phyloP scores from a whole-genome alignment of 2,888 invertebrate species.

The Anthrax anthrax region DNA sequence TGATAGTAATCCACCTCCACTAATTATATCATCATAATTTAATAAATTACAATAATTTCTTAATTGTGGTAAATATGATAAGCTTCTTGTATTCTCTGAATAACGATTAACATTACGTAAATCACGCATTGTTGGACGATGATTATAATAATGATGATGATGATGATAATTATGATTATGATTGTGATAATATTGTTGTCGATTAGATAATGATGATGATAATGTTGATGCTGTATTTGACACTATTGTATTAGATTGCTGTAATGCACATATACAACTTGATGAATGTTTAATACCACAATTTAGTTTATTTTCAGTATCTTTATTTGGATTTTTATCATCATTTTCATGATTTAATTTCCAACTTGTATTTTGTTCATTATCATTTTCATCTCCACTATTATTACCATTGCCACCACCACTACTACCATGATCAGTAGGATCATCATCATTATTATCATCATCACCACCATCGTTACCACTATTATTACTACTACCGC shows the following conservation, averaged over 20 bases:
- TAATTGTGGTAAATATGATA: slow-evolving; percentile 85
- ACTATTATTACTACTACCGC: slow-evolving; percentile 14
- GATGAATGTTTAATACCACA: no score
- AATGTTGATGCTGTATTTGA: slow-evolving; percentile 43
- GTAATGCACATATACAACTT: slow-evolving; percentile 17
- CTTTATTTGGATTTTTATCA: no score
- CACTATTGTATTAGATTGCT: no score
- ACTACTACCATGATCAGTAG: not conserved
- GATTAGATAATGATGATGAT: slow-evolving; percentile 14
- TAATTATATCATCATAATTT: no score
- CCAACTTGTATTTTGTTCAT: not conserved
- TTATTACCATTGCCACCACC: no score
- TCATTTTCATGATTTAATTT: not conserved
- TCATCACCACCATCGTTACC: slow-evolving; percentile 8
- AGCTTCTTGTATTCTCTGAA: slow-evolving; percentile 81
- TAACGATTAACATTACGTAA: slow-evolving; percentile 75
- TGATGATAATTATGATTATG: no score
- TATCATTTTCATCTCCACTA: no score
- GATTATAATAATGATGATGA: no score
- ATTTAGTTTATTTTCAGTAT: no score
- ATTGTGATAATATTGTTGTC: no score
- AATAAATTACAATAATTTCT: slow-evolving; percentile 36
- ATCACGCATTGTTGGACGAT: slow-evolving; percentile 70
- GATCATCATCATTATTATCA: no score
- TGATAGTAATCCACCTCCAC: no score